phyloP scores from a whole-genome alignment of 2,113 vertebrate species.

The Ascaphus truei region DNA sequence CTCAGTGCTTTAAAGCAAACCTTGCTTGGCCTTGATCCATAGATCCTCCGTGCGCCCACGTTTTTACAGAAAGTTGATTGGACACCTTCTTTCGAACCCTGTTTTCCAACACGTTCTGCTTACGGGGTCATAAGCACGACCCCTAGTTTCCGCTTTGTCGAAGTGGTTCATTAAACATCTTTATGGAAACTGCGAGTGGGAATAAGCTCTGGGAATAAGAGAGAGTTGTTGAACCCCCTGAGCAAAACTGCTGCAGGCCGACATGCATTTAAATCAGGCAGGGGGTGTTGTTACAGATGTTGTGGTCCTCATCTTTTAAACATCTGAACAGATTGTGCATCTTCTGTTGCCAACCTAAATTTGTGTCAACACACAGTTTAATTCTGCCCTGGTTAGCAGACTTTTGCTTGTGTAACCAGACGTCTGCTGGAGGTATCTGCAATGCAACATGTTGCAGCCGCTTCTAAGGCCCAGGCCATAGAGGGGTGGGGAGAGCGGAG shows the following conservation, averaged over 20 bases:
- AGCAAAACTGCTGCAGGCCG: neutral
- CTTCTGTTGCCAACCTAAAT: neutral
- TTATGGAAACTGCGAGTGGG: neutral
- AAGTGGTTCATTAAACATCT: too few relatives aligned
- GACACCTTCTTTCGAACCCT: too few relatives aligned
- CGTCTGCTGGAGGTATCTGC: neutral
- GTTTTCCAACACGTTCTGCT: too few relatives aligned
- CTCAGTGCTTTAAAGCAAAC: too few relatives aligned
- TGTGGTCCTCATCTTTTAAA: neutral
- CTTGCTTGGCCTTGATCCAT: too few relatives aligned
- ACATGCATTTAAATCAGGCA: conserved; percentile 13
- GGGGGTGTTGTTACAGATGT: neutral
- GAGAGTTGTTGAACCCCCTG: neutral
- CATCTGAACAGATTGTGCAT: conserved; percentile 14
- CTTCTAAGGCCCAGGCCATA: too few relatives aligned
- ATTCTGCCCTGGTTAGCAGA: conserved; percentile 12
- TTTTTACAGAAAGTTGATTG: too few relatives aligned
- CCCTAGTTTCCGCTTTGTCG: too few relatives aligned
- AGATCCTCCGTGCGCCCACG: too few relatives aligned
- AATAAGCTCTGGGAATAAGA: neutral
- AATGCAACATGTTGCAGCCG: too few relatives aligned
- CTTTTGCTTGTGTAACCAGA: neutral
- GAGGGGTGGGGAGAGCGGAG: too few relatives aligned
- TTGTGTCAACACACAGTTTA: neutral
- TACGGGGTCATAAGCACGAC: too few relatives aligned